Conservation (phyloP, 2,797 vertebrate species). For the Anguilla pacifica region DNA sequence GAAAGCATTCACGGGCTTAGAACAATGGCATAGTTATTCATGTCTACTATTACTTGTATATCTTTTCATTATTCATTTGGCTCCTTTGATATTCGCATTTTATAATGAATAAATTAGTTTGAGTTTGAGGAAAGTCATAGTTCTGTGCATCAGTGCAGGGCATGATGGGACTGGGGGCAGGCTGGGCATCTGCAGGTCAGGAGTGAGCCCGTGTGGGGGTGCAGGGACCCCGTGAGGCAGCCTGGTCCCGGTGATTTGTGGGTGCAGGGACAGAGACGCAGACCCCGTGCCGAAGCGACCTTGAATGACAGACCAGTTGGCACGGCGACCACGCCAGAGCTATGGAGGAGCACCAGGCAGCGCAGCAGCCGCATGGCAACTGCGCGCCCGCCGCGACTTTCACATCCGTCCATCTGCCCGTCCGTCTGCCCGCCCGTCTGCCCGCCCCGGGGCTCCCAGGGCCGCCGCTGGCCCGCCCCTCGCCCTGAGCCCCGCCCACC, state of each 20-base stretch:
- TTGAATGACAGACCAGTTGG: slow-evolving; percentile 2
- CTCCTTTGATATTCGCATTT: not conserved
- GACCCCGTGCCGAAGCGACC: not conserved
- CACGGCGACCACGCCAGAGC: not conserved
- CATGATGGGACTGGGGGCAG: not conserved
- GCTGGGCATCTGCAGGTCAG: not conserved
- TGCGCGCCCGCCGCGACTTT: not conserved
- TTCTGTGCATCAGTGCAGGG: not conserved
- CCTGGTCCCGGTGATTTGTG: not conserved
- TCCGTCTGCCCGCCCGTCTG: not conserved
- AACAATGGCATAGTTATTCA: not conserved
- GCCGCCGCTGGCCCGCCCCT: not conserved
- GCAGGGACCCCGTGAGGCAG: not conserved
- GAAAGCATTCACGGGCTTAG: not conserved
- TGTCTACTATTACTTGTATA: not conserved
- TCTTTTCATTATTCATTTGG: not conserved
- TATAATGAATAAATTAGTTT: not conserved
- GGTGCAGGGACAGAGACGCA: not conserved
- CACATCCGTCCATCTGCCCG: not conserved
- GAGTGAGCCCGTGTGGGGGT: not conserved
- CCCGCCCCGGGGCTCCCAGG: not conserved
- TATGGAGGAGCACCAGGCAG: not conserved
- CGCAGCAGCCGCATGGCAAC: not conserved
- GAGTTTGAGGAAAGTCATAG: not conserved
- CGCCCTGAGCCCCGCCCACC: not conserved